Conservation (phyloP, 2,888 invertebrate genomes). For the Troides helena region DNA sequence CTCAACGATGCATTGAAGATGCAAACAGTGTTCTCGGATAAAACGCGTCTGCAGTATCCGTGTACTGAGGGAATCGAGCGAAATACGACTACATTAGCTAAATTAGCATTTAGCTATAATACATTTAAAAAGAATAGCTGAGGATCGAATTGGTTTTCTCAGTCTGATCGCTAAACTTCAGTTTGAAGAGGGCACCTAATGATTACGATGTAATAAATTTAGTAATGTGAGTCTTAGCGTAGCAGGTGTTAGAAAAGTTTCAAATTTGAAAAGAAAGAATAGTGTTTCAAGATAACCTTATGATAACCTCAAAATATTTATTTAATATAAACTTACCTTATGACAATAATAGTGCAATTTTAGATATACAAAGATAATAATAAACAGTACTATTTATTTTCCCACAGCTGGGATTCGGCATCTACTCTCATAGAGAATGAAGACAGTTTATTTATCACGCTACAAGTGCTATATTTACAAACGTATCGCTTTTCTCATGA, state of each 20-base stretch:
- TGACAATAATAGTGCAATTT: no score
- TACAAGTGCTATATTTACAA: no score
- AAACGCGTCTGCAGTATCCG: slow-evolving; percentile 14
- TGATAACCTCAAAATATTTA: not conserved
- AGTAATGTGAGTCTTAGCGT: not conserved
- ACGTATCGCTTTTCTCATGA: no score
- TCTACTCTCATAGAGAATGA: no score
- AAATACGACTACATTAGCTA: slow-evolving; percentile 20
- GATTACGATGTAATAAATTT: slow-evolving; percentile 3
- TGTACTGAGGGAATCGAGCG: slow-evolving; percentile 16
- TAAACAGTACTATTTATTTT: no score
- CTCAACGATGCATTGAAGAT: slow-evolving; percentile 51
- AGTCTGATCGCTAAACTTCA: no score
- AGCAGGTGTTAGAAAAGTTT: not conserved
- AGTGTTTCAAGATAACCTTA: not conserved
- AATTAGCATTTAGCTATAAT: slow-evolving; percentile 18
- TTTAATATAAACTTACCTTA: not conserved
- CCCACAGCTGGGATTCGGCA: no score
- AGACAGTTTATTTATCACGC: no score
- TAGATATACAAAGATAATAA: no score
- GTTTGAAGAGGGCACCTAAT: no score
- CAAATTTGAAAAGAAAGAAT: not conserved
- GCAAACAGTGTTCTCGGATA: slow-evolving; percentile 42
- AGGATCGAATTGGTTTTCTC: no score
- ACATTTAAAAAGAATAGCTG: not conserved